These are phyloP conservation scores for Neolamprologus devosi DNA, from an alignment of 2,113 vertebrate species.

Conservation along the genomic window DNA sequence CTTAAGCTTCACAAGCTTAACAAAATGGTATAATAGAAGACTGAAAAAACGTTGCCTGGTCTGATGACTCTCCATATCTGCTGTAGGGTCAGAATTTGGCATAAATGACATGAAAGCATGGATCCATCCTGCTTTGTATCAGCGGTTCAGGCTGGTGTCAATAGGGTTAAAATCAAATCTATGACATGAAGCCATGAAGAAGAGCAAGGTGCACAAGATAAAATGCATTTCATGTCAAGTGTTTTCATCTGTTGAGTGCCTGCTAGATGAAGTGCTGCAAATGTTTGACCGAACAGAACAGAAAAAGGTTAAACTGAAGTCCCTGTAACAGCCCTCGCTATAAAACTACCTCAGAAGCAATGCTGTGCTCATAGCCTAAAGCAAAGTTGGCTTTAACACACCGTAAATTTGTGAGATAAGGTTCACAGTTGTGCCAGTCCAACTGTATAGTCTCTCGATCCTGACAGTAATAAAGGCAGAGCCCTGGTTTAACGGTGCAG, in stretches of 20 bases:
- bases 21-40: not conserved
- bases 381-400: not conserved
- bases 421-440: not conserved
- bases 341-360: not conserved
- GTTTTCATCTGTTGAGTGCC: not conserved
- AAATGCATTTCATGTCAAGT: not conserved
- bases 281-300: not conserved
- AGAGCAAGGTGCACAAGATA: not conserved
- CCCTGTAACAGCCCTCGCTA: not conserved
- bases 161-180: fast-evolving
- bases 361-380: not conserved
- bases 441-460: not conserved
- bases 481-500: not conserved
- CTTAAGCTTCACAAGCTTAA: not conserved
- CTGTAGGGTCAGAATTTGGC: not conserved
- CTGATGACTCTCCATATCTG: not conserved
- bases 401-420: fast-evolving
- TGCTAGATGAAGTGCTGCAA: not conserved
- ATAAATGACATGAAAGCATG: not conserved
- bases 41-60: fast-evolving
- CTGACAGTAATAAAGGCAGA: not conserved
- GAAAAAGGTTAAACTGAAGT: not conserved
- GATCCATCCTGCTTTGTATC: not conserved
- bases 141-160: fast-evolving
- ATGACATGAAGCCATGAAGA: not conserved